Evolutionary conservation across 2,113 vertebrate genomes (phyloP), one percentile per base, ranked within the genome.

Genomic region (Rhynchomys soricoides): DNA sequence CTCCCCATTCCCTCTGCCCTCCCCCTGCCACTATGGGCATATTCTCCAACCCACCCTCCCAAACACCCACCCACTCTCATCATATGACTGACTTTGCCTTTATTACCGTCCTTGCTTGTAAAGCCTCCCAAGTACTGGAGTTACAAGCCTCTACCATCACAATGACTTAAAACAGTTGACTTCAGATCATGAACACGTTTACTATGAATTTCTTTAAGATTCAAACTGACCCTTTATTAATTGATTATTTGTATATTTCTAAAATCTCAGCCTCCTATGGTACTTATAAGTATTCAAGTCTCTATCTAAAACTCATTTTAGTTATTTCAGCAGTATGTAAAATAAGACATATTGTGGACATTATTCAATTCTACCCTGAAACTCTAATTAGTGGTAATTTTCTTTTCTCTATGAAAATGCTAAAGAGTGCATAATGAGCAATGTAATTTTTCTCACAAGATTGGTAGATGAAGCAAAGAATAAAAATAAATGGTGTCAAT

Each of bases 401-500:
- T 82, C 71, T 74, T 15, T 86, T 96, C 78, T 90, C 57, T 91
- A 45, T 78, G 71, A 97, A 97, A 97, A 96, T 45, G 45, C 24
- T 34, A 95, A 95, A 89, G 92, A 81, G 59, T 75, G 50, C 64
- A 1, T 93, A 93, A 94, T 43, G 50, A 89, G 68, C 17, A 91
- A 37, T 91, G 68, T 3, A 71, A 88, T 97, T 97, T 97, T 96
- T n/a, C 62, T 95, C 81, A 96, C n/a, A 92, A 89, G 57, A 86
- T 87, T 92, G 71, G n/a, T 97, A 94, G 57, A 95, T 78, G 52
- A 66, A 97, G 86, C 93, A 94, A 92, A 70, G 62, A 93, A 95
- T 79, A 50, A 83, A 79, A 98, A 96, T 31, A 95, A 93, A 94
- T 22, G 13, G 3, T 52, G 62, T 45, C 55, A 70, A 59, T 91